A percentile compares a stretch with the other conserved stretches of the same genome.
phyloP scores from a whole-genome alignment of 2,888 invertebrate species.

The Nowickia ferox region DNA sequence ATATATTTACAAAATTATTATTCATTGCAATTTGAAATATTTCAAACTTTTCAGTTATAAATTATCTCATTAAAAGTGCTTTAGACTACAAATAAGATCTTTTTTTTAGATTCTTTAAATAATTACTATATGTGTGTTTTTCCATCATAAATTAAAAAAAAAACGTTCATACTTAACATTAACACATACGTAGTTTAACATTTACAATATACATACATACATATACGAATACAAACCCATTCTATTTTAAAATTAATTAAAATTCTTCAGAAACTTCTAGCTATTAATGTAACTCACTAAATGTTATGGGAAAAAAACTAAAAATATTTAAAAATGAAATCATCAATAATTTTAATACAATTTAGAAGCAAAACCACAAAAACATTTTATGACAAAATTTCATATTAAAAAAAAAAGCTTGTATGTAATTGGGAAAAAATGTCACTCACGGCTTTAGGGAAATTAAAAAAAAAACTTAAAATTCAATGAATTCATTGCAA shows the following conservation, averaged over 20 bases:
- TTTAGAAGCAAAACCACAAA: constrained; percentile 12
- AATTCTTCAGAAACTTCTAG: constrained; percentile 23
- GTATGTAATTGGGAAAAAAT: neutral
- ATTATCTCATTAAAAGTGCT: neutral
- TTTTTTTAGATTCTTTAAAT: neutral
- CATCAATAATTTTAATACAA: constrained; percentile 45
- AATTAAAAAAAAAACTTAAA: constrained; percentile 11
- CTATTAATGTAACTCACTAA: constrained; percentile 1
- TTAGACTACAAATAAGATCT: neutral
- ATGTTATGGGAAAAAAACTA: constrained; percentile 19
- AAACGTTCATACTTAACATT: too few species aligned
- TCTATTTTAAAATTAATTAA: constrained; percentile 20
- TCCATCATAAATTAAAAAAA: neutral
- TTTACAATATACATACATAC: neutral
- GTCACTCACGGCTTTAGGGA: neutral
- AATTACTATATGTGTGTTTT: neutral
- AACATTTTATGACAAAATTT: neutral
- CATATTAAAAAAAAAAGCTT: neutral
- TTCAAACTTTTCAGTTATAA: neutral
- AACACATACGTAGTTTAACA: neutral
- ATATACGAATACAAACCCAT: neutral
- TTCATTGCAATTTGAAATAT: too few species aligned
- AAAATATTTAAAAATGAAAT: constrained; percentile 31
- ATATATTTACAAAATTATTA: too few species aligned
- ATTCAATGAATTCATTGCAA: constrained; percentile 36